These are phyloP conservation scores for Micrastur ruficollis DNA, from an alignment of 2,797 vertebrate species.

Conservation along the genomic window DNA sequence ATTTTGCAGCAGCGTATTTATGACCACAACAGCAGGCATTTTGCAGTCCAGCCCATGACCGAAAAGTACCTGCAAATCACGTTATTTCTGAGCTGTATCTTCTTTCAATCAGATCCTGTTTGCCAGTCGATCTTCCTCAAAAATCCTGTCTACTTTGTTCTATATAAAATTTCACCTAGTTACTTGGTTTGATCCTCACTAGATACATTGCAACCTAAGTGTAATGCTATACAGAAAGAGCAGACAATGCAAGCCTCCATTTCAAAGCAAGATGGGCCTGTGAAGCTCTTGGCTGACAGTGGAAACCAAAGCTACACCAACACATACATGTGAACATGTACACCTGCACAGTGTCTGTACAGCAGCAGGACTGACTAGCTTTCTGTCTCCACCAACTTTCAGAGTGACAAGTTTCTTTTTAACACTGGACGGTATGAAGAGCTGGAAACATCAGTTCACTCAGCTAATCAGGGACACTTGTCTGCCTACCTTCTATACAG, in stretches of 20 bases:
- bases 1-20: neutral
- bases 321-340: neutral
- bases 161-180: neutral
- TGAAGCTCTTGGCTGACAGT: neutral
- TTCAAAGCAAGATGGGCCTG: neutral
- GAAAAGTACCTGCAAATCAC: neutral
- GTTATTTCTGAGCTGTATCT: neutral
- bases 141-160: neutral
- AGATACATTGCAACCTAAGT: rapidly evolving
- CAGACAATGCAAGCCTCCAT: rapidly evolving
- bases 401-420: neutral
- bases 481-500: neutral
- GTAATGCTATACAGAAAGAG: neutral
- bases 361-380: neutral
- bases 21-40: neutral
- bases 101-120: neutral
- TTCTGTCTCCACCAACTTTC: neutral
- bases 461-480: too few relatives aligned
- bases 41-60: neutral
- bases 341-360: rapidly evolving
- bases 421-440: rapidly evolving
- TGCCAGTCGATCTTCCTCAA: neutral
- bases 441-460: neutral
- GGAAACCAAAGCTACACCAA: rapidly evolving
- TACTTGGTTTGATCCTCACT: neutral